phyloP scores from a whole-genome alignment of 2,797 vertebrate genomes.

The Argyrosomus regius region DNA sequence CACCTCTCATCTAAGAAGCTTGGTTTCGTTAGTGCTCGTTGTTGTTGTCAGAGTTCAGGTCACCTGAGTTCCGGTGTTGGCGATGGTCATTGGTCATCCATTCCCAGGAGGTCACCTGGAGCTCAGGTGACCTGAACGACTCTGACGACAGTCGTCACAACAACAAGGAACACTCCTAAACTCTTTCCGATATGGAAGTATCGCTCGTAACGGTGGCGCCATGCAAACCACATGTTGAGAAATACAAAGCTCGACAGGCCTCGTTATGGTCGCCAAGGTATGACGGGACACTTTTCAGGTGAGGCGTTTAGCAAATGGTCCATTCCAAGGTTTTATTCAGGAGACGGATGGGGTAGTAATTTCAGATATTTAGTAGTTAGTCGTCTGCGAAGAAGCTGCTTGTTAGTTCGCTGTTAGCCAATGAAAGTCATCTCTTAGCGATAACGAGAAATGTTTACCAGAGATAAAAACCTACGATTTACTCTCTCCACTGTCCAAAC shows the following conservation, averaged over 20 bases:
- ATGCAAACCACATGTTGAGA: neutral
- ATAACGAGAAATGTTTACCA: conserved; percentile 87
- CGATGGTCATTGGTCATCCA: too few relatives aligned
- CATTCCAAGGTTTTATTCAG: neutral
- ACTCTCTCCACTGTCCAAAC: conserved; percentile 87
- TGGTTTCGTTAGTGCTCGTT: too few relatives aligned
- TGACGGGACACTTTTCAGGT: neutral
- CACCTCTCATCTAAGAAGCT: too few relatives aligned
- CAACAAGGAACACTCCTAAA: neutral
- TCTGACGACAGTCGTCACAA: too few relatives aligned
- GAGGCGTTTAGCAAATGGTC: neutral
- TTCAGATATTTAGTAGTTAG: conserved; percentile 60
- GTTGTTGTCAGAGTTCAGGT: too few relatives aligned
- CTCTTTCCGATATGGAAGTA: neutral
- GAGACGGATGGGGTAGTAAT: neutral
- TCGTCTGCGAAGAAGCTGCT: conserved; percentile 25
- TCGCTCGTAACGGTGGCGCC: too few relatives aligned
- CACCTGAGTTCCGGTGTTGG: too few relatives aligned
- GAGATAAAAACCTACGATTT: conserved; percentile 89
- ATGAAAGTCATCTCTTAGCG: conserved; percentile 55
- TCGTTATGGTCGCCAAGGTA: neutral
- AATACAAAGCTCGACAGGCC: conserved; percentile 1
- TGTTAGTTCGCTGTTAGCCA: conserved; percentile 62
- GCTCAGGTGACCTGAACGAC: too few relatives aligned
- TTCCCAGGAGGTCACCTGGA: too few relatives aligned